Evolutionary conservation across 2,113 vertebrate genomes (phyloP).

Genomic region (Pithys albifrons): DNA sequence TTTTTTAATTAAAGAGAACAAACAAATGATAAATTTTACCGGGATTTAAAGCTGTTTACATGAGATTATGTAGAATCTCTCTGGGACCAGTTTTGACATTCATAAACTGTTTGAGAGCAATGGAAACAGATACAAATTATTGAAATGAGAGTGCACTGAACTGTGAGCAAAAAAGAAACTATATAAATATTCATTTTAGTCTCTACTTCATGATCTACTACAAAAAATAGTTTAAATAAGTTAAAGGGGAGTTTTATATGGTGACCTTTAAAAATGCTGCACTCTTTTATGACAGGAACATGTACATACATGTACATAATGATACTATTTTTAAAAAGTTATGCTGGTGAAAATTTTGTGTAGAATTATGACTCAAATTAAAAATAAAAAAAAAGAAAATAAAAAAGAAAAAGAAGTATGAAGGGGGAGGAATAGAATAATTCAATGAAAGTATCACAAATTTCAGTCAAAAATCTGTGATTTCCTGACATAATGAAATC

Average conservation of each 20-base stretch:
- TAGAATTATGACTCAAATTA: neutral
- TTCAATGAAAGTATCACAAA: neutral
- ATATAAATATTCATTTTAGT: neutral
- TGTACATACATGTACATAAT: neutral
- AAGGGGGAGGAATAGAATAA: neutral
- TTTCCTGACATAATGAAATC: neutral
- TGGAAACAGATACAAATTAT: conserved; percentile 14
- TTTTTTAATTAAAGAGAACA: neutral
- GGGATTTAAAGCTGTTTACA: neutral
- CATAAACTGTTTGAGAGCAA: neutral
- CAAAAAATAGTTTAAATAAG: neutral
- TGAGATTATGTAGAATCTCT: neutral
- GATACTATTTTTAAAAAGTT: neutral
- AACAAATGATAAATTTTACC: neutral
- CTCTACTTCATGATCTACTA: neutral
- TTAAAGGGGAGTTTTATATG: neutral
- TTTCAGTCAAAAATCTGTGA: neutral
- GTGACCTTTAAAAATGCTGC: neutral
- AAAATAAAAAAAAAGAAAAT: neutral
- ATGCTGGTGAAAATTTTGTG: neutral
- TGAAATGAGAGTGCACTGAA: neutral
- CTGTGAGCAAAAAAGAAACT: neutral
- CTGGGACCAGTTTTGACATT: conserved; percentile 14
- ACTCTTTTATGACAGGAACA: neutral
- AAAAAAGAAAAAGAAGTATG: no score